Base-by-base conservation (phyloP, 1,140 invertebrate species). In the Rhagoletis zephyria region DNA sequence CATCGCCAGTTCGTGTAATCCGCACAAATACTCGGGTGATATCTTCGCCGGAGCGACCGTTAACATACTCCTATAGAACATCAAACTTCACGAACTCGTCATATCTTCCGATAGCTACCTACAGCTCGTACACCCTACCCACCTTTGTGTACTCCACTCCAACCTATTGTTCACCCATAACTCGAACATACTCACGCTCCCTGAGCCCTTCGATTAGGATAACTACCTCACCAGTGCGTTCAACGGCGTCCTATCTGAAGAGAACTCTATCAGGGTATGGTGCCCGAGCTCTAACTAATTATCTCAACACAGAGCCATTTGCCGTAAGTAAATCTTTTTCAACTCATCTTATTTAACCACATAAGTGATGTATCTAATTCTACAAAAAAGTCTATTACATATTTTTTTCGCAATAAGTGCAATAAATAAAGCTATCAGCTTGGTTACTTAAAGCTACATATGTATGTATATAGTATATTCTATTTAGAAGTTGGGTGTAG, bases 221-320 rank as follows among this genome's bases (percentile, higher is more conserved):
- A 88, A 93, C 95, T 6, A 90, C 88, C 87, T 89, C 89, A 93
- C 94, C 88, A 93, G 87, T 94, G 88, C 94, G 95, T 85, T 94
- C 95, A 87, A 94, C 96, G 74, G 95, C 96, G 61, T 96, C 96
- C 87, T 94, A 96, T 60, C 94, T 96, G 89, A 94, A 95, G 89
- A 94, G 94, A 91, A 91, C 94, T 87, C 94, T 96, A 89, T 94
- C 94, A 85, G 95, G 95, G 89, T 95, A 95, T 70, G 95, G 95
- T 86, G 95, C 96, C 91, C 94, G 95, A 60, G 94, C 95, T 60
- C 94, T 95, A 86, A 96, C 96, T 89, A 95, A 96, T 90, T 97
- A 95, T 93, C 95, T 96, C 93, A 96, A 96, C 93, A 96, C 96
- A 88, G 95, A 95, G 89, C 91, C 91, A 87, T 93, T 91, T 87